Percentiles rank a stretch among this genome's conserved stretches.
phyloP scores from a whole-genome alignment of 2,113 vertebrate species.

The Pterocles orientalis region DNA sequence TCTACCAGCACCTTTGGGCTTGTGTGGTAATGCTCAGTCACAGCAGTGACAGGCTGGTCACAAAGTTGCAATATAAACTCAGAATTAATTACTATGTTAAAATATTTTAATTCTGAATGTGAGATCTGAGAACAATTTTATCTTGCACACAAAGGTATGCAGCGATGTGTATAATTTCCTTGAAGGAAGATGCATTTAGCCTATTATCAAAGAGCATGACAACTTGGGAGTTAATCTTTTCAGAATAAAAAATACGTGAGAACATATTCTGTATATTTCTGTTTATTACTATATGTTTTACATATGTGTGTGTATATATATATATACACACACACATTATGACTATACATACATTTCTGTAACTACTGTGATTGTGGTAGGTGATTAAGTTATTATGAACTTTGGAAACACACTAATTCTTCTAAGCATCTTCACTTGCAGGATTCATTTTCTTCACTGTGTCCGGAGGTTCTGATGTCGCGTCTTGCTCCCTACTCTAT shows the following conservation, averaged over 20 bases:
- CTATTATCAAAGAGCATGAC: neutral
- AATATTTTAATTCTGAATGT: neutral
- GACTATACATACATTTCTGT: neutral
- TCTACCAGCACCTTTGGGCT: neutral
- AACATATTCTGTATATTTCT: neutral
- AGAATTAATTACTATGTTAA: neutral
- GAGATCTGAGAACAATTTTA: neutral
- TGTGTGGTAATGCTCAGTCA: neutral
- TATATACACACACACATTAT: neutral
- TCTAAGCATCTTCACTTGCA: neutral
- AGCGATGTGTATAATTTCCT: neutral
- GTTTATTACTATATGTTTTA: neutral
- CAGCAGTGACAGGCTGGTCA: neutral
- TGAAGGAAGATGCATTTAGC: neutral
- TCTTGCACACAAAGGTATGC: neutral
- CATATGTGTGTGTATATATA: too few species aligned
- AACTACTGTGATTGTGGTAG: neutral
- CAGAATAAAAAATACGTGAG: neutral
- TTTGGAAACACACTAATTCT: neutral
- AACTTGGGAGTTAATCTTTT: neutral
- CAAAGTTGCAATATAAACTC: neutral
- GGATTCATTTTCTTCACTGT: neutral
- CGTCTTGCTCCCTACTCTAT: neutral
- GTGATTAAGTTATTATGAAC: neutral
- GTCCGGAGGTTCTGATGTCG: neutral